A percentile compares a stretch with the other conserved stretches of the same genome.
These are phyloP conservation scores for Todiramphus saurophagus DNA, from an alignment of 2,113 vertebrate species.

Conservation along the genomic window DNA sequence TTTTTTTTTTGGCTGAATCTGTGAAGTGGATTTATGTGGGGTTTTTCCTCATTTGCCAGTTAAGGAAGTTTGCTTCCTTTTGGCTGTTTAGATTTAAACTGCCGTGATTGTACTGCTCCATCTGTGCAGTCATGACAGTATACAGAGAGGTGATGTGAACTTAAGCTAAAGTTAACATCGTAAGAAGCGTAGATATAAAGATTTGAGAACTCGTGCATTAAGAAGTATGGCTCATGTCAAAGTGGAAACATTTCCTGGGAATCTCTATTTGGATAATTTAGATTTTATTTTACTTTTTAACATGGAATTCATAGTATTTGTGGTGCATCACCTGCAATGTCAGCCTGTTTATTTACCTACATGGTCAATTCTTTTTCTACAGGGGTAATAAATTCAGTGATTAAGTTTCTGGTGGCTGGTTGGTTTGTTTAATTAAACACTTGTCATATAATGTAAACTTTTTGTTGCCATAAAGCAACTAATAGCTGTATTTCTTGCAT, in stretches of 20 bases:
- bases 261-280: neutral
- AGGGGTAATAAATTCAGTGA: neutral
- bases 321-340: neutral
- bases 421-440: neutral
- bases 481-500: neutral
- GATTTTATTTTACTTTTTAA: neutral
- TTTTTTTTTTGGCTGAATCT: neutral
- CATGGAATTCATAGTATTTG: neutral
- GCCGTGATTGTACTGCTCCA: neutral
- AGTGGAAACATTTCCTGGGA: neutral
- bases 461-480: neutral
- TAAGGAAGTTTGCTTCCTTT: conserved; percentile 4
- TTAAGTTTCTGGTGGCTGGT: neutral
- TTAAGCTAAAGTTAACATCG: conserved; percentile 18
- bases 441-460: neutral
- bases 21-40: neutral
- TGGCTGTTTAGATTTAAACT: neutral
- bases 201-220: neutral
- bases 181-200: neutral
- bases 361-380: neutral
- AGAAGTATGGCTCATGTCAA: neutral
- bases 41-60: neutral
- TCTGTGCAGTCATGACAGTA: conserved; percentile 29
- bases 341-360: neutral
- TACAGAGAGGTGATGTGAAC: neutral